Evolutionary conservation across 2,888 invertebrate genomes (phyloP), one percentile per base, ranked within the genome.

Genomic region (Ectemnius continuus): DNA sequence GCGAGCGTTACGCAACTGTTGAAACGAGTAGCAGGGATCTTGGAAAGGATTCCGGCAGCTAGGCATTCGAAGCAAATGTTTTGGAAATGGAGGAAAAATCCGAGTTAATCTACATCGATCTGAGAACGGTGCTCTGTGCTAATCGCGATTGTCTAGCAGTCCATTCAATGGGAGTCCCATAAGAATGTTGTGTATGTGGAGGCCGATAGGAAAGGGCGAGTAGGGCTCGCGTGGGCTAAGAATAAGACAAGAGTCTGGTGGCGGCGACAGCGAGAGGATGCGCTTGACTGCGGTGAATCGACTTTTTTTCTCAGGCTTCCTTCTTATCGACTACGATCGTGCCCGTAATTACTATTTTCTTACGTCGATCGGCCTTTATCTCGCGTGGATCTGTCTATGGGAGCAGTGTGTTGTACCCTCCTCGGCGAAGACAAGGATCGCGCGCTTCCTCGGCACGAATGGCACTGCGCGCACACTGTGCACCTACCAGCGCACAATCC

Each of bases 321-420:
- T 69, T 70, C 64, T 79, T 79, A 81, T 82, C 75, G 75, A 61
- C 63, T 61, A 48, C 47, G 76, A 77, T 84, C 77, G 75, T 73
- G 79, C 64, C 71, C 82, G 79, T 83, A 83, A 83, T 83, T 83
- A 84, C 84, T 84, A 83, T 83, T 83, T 83, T 83, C 83, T 83
- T 84, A 81, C 77, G 63, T 72, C 68, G 65, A 69, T 70, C 73
- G 64, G 63, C 66, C 63, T 75, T 83, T 83, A 84, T 84, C 84
- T 73, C 57, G 70, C 79, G 73, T 73, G 73, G 67, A 83, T 83
- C 84, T 81, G 79, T 81, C 82, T 79, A 83, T 77, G 77, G 36
- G 82, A 78, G 63, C 63, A 46, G 47, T 72, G 57, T 57, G 57
- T 57, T n/a, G n/a, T n/a, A n/a, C n/a, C n/a, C 66, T 61, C 59